A percentile compares a stretch with the other conserved stretches of the same genome.
These are phyloP conservation scores for Crypturellus tataupa DNA, from an alignment of 2,797 vertebrate genomes.

Conservation along the genomic window DNA sequence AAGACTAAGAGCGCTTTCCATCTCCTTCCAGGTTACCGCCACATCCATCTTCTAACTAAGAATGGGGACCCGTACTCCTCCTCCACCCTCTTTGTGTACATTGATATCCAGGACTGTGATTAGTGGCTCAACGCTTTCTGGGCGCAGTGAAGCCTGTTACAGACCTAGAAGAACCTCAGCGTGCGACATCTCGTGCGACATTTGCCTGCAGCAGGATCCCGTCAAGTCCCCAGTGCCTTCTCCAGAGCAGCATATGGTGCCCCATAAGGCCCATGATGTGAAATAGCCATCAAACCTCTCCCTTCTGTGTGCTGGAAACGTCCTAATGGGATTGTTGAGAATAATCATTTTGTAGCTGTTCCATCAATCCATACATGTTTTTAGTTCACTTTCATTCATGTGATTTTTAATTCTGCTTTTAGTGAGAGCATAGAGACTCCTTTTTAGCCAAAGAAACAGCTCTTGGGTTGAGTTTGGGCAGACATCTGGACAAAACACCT, in stretches of 20 bases:
- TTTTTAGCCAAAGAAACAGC: constrained; percentile 3
- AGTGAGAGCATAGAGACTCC: neutral
- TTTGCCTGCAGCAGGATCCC: neutral
- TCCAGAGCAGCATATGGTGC: neutral
- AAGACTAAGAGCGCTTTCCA: neutral
- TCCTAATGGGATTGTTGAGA: constrained; percentile 46
- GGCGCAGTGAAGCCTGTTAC: neutral
- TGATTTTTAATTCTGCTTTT: neutral
- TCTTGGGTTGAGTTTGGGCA: neutral
- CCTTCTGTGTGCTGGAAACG: constrained; percentile 19
- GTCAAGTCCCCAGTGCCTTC: neutral
- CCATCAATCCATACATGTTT: constrained; percentile 14
- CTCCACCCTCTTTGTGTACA: constrained; percentile 90
- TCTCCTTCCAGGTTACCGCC: constrained; percentile 89
- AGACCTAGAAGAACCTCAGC: neutral
- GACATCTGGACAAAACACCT: neutral
- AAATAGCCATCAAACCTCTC: neutral
- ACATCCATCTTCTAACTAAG: constrained; percentile 91
- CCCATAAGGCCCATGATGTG: neutral
- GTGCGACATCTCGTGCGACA: neutral
- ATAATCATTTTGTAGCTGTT: constrained; percentile 19
- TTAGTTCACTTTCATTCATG: neutral
- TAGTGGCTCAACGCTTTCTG: constrained; percentile 45
- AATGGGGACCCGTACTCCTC: constrained; percentile 87
- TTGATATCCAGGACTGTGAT: constrained; percentile 80